These are phyloP conservation scores for Pterophyllum scalare DNA, from an alignment of 2,113 vertebrate genomes.

Conservation along the genomic window DNA sequence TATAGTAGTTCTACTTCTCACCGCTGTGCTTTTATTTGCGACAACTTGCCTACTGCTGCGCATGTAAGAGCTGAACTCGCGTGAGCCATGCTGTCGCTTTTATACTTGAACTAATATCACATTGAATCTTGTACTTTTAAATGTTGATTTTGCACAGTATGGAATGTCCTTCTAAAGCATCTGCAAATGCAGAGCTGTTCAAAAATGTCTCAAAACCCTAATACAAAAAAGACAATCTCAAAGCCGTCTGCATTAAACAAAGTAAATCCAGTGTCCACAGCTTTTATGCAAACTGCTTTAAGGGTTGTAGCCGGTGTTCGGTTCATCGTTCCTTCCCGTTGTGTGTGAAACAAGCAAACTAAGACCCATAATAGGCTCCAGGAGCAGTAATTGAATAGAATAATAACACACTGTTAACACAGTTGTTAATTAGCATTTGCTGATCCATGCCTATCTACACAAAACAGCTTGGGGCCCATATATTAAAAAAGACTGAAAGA, in stretches of 20 bases:
- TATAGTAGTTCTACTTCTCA: constrained; percentile 21
- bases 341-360: constrained; percentile 62
- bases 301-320: constrained; percentile 18
- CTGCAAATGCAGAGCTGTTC: neutral
- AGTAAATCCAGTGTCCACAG: neutral
- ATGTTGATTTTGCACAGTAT: constrained; percentile 8
- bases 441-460: constrained; percentile 76
- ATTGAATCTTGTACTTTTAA: constrained; percentile 8
- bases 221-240: neutral
- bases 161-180: neutral
- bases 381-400: constrained; percentile 78
- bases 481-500: constrained; percentile 58
- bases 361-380: constrained; percentile 65
- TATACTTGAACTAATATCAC: neutral
- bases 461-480: constrained; percentile 71
- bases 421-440: constrained; percentile 75
- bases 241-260: neutral
- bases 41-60: constrained; percentile 30
- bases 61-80: constrained; percentile 15
- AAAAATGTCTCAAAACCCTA: neutral
- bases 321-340: constrained; percentile 40
- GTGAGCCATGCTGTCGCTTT: constrained; percentile 23
- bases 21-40: constrained; percentile 23
- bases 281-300: neutral
- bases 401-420: constrained; percentile 73